Evolutionary conservation across 2,113 vertebrate genomes (phyloP).

Genomic region (Azemiops feae): DNA sequence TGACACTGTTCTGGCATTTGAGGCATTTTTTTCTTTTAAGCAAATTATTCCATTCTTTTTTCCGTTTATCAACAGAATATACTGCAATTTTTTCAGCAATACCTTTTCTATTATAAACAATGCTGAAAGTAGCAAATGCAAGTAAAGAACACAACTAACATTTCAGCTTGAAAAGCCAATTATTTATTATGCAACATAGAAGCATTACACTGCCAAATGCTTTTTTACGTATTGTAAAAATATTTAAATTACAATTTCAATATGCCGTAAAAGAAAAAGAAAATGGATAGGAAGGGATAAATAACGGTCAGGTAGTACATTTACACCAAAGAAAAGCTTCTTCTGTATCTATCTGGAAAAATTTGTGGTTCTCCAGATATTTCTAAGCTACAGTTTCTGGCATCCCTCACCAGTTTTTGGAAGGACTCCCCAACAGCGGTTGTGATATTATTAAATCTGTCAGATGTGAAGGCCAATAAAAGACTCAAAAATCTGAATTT

Average conservation of each 20-base stretch:
- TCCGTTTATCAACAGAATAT: not conserved
- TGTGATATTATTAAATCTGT: not conserved
- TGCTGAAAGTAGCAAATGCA: not conserved
- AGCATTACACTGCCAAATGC: not conserved
- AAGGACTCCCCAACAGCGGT: not conserved
- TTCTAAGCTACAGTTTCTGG: not conserved
- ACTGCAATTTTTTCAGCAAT: not conserved
- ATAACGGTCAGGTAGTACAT: not conserved
- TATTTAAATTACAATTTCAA: not conserved
- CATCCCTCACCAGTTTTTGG: not conserved
- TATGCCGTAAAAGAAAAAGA: no score
- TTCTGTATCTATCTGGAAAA: not conserved
- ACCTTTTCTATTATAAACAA: not conserved
- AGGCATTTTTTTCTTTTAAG: not conserved
- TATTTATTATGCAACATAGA: not conserved
- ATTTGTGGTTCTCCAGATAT: not conserved
- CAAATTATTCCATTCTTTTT: not conserved
- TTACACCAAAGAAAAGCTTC: not conserved
- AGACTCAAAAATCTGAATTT: not conserved
- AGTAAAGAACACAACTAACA: not conserved
- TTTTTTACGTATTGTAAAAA: not conserved
- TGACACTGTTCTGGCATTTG: not conserved
- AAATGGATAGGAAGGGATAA: not conserved
- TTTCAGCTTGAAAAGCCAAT: not conserved
- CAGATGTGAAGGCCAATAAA: not conserved